Conservation (phyloP, 2,797 vertebrate genomes). For the Tapirus indicus region DNA sequence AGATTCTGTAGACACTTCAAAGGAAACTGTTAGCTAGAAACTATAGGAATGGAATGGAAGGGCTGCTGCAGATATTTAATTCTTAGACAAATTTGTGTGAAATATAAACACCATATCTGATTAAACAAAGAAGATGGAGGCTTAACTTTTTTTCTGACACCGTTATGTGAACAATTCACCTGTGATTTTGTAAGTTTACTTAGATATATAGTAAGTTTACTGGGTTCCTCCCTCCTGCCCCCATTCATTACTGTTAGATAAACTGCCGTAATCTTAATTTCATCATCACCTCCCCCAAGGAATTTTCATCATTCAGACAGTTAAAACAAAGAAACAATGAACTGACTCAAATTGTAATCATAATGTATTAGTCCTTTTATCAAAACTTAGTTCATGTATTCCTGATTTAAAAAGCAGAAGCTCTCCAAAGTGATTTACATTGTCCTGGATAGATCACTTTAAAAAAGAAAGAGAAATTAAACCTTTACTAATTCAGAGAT, state of each 20-base stretch:
- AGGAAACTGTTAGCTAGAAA: neutral
- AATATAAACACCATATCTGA: neutral
- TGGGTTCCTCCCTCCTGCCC: neutral
- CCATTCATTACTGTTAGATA: neutral
- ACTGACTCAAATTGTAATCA: constrained; percentile 33
- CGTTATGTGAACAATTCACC: neutral
- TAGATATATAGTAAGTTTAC: neutral
- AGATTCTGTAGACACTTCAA: constrained; percentile 35
- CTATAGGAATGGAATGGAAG: neutral
- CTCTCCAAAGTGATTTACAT: neutral
- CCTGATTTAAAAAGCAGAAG: constrained; percentile 49
- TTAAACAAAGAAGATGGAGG: constrained; percentile 5
- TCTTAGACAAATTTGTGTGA: constrained; percentile 21
- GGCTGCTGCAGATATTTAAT: neutral
- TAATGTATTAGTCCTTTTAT: constrained; percentile 52
- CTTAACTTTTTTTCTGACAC: neutral
- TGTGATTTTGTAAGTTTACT: neutral
- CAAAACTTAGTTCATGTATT: constrained; percentile 29
- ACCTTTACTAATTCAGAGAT: neutral
- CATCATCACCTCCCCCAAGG: neutral
- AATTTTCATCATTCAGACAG: constrained; percentile 60
- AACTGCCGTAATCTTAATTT: constrained; percentile 45
- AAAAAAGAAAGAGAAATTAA: constrained; percentile 14
- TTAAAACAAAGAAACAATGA: constrained; percentile 40
- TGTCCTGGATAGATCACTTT: neutral